phyloP scores from a whole-genome alignment of 2,888 invertebrate species.

The Spicauda simplicius region DNA sequence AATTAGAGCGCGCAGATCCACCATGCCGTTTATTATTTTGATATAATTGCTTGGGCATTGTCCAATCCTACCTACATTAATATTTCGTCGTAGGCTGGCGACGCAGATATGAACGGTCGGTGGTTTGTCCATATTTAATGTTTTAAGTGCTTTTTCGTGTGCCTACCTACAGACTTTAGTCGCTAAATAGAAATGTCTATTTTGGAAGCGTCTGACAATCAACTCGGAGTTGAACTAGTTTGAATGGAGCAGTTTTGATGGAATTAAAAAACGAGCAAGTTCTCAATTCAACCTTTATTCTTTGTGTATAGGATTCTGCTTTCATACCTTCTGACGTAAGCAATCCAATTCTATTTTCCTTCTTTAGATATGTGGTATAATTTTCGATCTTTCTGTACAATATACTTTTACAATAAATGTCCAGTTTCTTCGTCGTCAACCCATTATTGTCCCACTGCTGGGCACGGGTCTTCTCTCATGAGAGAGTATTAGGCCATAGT shows the following conservation, averaged over 20 bases:
- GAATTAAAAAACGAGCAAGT: neutral
- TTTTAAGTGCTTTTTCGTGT: constrained; percentile 75
- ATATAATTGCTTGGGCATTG: constrained; percentile 3
- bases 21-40: neutral
- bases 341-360: too few species aligned
- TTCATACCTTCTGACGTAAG: too few species aligned
- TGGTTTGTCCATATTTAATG: constrained; percentile 71
- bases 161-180: constrained; percentile 48
- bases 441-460: too few species aligned
- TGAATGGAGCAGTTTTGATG: neutral
- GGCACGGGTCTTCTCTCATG: too few species aligned
- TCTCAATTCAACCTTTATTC: neutral
- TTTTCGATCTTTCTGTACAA: too few species aligned
- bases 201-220: constrained; percentile 36
- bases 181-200: constrained; percentile 45
- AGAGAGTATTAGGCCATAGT: too few species aligned
- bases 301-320: neutral
- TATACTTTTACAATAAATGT: too few species aligned
- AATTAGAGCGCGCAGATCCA: neutral
- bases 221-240: neutral
- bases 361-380: too few species aligned
- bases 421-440: too few species aligned
- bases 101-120: constrained; percentile 56
- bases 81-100: constrained; percentile 45
- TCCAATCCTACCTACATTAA: constrained; percentile 41